Percentiles rank a stretch among this genome's conserved stretches.
Conservation (phyloP, 2,113 vertebrate species). For the Centropus bengalensis region DNA sequence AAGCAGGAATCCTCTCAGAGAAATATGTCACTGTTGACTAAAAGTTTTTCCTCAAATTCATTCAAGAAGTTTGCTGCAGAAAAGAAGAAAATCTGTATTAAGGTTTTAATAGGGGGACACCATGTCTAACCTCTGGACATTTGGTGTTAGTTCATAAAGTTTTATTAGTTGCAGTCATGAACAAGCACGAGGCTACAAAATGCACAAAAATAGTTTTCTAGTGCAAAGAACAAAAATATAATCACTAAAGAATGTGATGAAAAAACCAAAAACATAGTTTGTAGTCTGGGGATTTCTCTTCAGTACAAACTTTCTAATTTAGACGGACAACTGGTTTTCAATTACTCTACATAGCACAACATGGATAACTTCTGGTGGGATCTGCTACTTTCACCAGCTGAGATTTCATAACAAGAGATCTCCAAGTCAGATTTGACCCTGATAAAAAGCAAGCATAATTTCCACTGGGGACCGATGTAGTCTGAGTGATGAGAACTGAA, state of each 20-base stretch:
- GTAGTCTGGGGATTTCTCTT: neutral
- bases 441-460: neutral
- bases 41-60: neutral
- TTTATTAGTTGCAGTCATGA: neutral
- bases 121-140: neutral
- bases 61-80: neutral
- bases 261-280: neutral
- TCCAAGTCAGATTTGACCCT: neutral
- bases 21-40: neutral
- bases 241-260: neutral
- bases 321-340: neutral
- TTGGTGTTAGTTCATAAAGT: neutral
- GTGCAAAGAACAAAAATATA: neutral
- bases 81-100: neutral
- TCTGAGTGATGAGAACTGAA: neutral
- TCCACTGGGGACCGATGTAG: neutral
- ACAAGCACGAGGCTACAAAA: neutral
- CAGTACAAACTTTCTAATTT: neutral
- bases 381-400: neutral
- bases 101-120: neutral
- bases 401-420: neutral
- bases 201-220: neutral
- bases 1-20: neutral
- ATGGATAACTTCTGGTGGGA: neutral
- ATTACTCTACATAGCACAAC: neutral